Conservation (phyloP, 2,797 vertebrate species). For the Pipistrellus kuhlii region DNA sequence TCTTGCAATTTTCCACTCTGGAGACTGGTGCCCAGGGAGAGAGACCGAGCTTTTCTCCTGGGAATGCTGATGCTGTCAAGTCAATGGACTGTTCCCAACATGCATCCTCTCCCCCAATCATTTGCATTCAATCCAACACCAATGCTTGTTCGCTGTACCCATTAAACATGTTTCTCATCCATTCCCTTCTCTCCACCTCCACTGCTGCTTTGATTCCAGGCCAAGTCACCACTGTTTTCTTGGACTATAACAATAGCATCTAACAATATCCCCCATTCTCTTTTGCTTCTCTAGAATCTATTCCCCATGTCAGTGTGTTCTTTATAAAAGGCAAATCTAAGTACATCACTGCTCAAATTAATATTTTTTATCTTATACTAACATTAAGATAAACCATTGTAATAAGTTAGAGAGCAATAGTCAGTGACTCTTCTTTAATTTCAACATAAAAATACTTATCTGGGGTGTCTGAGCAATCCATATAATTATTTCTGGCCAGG, state of each 20-base stretch:
- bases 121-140: background rate
- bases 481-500: background rate
- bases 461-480: background rate
- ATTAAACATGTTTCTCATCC: background rate
- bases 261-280: background rate
- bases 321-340: background rate
- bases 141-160: background rate
- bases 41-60: background rate
- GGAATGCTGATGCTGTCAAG: background rate
- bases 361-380: background rate
- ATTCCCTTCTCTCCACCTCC: background rate
- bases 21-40: background rate
- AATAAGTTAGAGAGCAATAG: background rate
- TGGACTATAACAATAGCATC: background rate
- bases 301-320: background rate
- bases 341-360: background rate
- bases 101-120: background rate
- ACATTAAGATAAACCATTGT: background rate
- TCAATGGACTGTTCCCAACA: background rate
- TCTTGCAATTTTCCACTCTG: background rate
- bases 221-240: background rate
- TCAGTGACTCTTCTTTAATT: slow-evolving; percentile 38
- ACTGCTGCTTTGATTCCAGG: too few species aligned
- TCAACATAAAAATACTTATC: background rate
- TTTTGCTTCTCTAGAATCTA: background rate